A percentile compares a stretch with the other conserved stretches of the same genome.
phyloP scores from a whole-genome alignment of 2,797 vertebrate genomes.

The Ctenosaura bakeri region DNA sequence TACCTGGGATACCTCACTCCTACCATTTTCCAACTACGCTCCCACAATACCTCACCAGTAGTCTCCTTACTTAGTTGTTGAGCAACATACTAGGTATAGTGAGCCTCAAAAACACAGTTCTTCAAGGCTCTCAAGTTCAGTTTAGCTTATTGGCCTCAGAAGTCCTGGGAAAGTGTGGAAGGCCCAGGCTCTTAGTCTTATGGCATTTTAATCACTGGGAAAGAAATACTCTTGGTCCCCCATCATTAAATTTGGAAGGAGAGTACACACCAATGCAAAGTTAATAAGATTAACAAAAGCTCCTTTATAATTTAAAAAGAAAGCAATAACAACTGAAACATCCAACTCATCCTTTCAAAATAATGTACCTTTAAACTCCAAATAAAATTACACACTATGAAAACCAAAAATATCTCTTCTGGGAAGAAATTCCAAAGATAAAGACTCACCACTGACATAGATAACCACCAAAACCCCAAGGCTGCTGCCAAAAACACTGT shows the following conservation, averaged over 20 bases:
- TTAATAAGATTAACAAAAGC: not conserved
- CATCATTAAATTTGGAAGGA: not conserved
- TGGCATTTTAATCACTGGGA: too few relatives aligned
- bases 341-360: not conserved
- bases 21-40: not conserved
- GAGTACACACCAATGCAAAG: too few relatives aligned
- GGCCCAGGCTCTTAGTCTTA: not conserved
- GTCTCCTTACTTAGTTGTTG: not conserved
- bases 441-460: not conserved
- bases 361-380: not conserved
- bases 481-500: too few relatives aligned
- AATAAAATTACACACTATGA: not conserved
- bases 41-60: not conserved
- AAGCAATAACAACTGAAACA: not conserved
- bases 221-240: not conserved
- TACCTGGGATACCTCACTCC: not conserved
- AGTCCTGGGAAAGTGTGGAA: not conserved
- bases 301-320: not conserved
- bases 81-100: not conserved
- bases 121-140: not conserved
- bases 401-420: not conserved
- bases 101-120: not conserved
- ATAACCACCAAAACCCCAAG: too few relatives aligned
- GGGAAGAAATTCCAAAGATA: not conserved
- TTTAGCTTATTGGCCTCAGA: not conserved